Evolutionary conservation across 2,797 vertebrate species (phyloP).

Genomic region (Enteromius radiatus): DNA sequence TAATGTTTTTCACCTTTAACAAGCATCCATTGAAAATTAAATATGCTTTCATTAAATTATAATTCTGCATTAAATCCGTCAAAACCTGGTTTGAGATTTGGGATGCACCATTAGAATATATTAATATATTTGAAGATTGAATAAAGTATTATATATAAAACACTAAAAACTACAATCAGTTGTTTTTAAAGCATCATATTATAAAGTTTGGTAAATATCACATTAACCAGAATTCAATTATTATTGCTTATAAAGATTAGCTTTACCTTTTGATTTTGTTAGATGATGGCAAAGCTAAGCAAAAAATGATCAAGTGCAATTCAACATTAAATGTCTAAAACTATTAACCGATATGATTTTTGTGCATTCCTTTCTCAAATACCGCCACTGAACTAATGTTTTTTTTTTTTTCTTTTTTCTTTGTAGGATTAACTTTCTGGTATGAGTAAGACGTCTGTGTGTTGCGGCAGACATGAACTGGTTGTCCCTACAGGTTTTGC

Average conservation of each 20-base stretch:
- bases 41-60: not conserved
- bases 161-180: not conserved
- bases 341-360: not conserved
- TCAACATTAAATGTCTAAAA: not conserved
- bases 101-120: not conserved
- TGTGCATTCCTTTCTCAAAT: not conserved
- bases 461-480: constrained; percentile 85
- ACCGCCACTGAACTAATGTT: not conserved
- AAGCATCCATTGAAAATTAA: not conserved
- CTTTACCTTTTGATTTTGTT: not conserved
- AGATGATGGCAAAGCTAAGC: not conserved
- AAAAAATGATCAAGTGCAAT: not conserved
- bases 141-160: not conserved
- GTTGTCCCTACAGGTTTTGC: constrained; percentile 77
- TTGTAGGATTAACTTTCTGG: not conserved
- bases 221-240: not conserved
- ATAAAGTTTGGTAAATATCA: not conserved
- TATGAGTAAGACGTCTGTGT: constrained; percentile 9
- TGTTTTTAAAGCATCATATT: not conserved
- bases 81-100: not conserved
- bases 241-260: not conserved
- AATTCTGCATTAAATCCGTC: not conserved
- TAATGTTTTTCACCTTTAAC: too few relatives aligned
- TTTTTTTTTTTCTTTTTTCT: constrained; percentile 13
- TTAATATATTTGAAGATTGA: not conserved